Percentiles rank a stretch among this genome's conserved stretches.
These are phyloP conservation scores for Triplophysa tibetana DNA, from an alignment of 2,113 vertebrate species.

Conservation along the genomic window DNA sequence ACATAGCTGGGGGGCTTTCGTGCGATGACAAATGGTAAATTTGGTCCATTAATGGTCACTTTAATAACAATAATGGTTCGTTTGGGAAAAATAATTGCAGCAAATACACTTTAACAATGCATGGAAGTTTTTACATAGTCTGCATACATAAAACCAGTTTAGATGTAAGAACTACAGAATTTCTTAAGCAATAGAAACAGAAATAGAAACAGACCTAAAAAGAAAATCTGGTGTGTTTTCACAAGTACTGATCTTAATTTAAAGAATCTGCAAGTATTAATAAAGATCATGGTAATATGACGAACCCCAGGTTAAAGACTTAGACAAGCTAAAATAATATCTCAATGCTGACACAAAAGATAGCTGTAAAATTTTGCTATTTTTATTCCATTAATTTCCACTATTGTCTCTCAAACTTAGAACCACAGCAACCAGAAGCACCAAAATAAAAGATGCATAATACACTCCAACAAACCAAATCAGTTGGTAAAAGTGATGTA, in stretches of 20 bases:
- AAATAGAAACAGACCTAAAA: slow-evolving; percentile 19
- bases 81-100: background rate
- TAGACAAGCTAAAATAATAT: background rate
- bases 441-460: slow-evolving; percentile 9
- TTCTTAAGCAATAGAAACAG: slow-evolving; percentile 30
- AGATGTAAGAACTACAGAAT: slow-evolving; percentile 24
- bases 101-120: slow-evolving; percentile 21
- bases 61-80: background rate
- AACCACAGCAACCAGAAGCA: slow-evolving; percentile 24
- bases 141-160: slow-evolving; percentile 37
- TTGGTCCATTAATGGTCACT: background rate
- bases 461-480: slow-evolving; percentile 16
- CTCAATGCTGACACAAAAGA: background rate
- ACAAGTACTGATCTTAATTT: background rate
- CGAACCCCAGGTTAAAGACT: background rate
- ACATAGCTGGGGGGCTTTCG: background rate
- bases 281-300: slow-evolving; percentile 30
- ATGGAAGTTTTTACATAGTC: slow-evolving; percentile 36
- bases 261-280: background rate
- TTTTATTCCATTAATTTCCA: background rate
- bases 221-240: background rate
- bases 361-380: background rate
- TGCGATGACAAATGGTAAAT: background rate
- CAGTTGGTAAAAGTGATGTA: background rate
- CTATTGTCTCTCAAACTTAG: background rate